These are phyloP conservation scores for Zaprionus camerounensis DNA, from an alignment of 1,140 invertebrate species.

Conservation along the genomic window DNA sequence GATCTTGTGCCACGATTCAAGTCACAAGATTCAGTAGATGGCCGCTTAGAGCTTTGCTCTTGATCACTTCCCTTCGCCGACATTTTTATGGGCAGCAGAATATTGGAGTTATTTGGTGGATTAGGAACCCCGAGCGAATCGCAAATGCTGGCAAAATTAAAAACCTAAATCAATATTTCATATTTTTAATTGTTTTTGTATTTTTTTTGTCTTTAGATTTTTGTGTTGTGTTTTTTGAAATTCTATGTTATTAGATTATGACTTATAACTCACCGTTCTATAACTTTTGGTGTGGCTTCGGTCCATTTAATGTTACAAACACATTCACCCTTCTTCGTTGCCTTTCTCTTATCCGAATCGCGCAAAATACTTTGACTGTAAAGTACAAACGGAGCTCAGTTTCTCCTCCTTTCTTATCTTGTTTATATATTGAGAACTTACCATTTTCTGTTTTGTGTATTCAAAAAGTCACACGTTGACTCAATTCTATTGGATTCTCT, in stretches of 20 bases:
- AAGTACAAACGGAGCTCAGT: not conserved
- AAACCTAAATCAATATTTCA: slow-evolving; percentile 30
- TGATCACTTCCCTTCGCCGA: not conserved
- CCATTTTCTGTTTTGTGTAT: not conserved
- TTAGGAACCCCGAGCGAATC: slow-evolving; percentile 41
- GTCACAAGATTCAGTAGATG: too few relatives aligned
- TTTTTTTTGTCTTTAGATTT: slow-evolving; percentile 1
- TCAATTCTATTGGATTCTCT: not conserved
- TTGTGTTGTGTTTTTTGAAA: not conserved
- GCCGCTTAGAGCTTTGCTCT: too few relatives aligned
- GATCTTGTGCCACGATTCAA: too few relatives aligned
- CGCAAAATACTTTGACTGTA: not conserved
- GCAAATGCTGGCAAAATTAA: slow-evolving; percentile 38
- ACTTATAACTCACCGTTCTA: slow-evolving; percentile 65
- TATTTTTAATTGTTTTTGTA: not conserved
- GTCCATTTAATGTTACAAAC: slow-evolving; percentile 11
- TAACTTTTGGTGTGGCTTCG: slow-evolving; percentile 9
- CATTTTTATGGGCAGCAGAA: slow-evolving; percentile 32
- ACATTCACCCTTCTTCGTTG: not conserved
- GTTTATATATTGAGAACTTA: not conserved
- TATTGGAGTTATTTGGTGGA: slow-evolving; percentile 24
- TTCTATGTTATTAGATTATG: slow-evolving; percentile 6
- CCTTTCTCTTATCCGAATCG: not conserved
- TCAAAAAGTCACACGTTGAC: not conserved
- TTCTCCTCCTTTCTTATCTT: not conserved